These are phyloP conservation scores for Sipha maydis DNA, from an alignment of 2,888 invertebrate genomes.

Conservation along the genomic window DNA sequence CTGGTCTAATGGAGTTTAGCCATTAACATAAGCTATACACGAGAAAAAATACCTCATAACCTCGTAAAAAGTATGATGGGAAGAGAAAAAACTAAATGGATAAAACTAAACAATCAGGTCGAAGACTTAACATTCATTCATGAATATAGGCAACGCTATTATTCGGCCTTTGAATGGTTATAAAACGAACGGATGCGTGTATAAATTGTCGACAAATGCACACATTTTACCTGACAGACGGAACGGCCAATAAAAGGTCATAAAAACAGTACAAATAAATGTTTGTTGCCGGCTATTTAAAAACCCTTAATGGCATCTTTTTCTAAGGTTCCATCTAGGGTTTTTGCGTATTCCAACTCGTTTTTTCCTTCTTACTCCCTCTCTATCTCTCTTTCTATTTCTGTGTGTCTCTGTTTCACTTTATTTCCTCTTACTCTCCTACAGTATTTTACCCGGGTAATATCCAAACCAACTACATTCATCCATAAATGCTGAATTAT, in stretches of 20 bases:
- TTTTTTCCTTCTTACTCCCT: neutral
- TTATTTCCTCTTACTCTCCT: neutral
- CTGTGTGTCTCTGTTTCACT: neutral
- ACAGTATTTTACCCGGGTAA: neutral
- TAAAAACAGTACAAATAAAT: constrained; percentile 56
- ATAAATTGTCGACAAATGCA: constrained; percentile 48
- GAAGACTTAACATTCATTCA: constrained; percentile 19
- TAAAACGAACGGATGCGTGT: constrained; percentile 32
- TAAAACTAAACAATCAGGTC: constrained; percentile 25
- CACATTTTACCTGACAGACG: constrained; percentile 51
- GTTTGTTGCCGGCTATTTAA: constrained; percentile 57
- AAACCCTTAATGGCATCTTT: constrained; percentile 52
- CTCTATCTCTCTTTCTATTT: neutral
- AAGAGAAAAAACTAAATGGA: neutral
- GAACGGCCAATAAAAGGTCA: constrained; percentile 56
- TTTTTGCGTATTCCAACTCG: constrained; percentile 15
- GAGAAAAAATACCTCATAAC: constrained; percentile 4
- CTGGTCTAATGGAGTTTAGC: constrained; percentile 36
- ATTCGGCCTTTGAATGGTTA: constrained; percentile 37
- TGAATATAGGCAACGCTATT: neutral
- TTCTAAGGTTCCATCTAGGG: constrained; percentile 4
- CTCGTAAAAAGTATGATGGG: neutral
- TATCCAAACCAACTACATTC: constrained; percentile 39
- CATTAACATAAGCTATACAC: constrained; percentile 13
- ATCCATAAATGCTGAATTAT: constrained; percentile 40